phyloP scores from a whole-genome alignment of 2,113 vertebrate species.

The Anhinga rufa region DNA sequence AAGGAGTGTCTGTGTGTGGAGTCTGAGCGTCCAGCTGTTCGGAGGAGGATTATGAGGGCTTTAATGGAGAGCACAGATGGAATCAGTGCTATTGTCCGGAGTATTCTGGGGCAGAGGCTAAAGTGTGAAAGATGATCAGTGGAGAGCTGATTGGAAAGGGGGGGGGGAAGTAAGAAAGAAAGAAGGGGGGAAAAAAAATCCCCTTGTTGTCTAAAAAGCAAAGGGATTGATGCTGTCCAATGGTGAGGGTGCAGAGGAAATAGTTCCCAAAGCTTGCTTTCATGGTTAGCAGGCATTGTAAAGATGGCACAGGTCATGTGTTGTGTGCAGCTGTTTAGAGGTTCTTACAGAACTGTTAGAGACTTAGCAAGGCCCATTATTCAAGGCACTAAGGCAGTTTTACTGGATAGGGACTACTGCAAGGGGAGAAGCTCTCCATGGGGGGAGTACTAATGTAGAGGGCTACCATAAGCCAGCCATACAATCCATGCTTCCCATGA shows the following conservation, averaged over 20 bases:
- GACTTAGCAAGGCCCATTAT: constrained; percentile 57
- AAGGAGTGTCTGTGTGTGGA: constrained; percentile 44
- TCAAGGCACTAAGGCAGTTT: constrained; percentile 58
- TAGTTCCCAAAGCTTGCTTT: constrained; percentile 51
- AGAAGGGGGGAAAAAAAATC: constrained; percentile 15
- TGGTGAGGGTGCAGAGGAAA: constrained; percentile 43
- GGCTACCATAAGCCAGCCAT: constrained; percentile 51
- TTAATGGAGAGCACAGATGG: constrained; percentile 77
- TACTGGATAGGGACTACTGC: constrained; percentile 69
- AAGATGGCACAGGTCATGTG: constrained; percentile 62
- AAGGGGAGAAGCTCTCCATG: constrained; percentile 69
- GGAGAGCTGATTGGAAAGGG: constrained; percentile 48
- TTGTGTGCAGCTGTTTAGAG: constrained; percentile 62
- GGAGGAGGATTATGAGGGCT: constrained; percentile 71
- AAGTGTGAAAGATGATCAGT: constrained; percentile 70
- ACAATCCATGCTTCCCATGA: constrained; percentile 46
- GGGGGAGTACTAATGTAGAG: constrained; percentile 66
- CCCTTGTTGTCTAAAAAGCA: constrained; percentile 51
- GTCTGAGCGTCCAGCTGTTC: constrained; percentile 69
- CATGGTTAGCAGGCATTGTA: constrained; percentile 54
- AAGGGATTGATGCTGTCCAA: neutral
- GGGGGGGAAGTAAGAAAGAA: neutral
- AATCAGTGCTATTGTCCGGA: constrained; percentile 67
- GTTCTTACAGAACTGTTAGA: constrained; percentile 67
- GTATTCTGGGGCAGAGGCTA: constrained; percentile 69